Conservation (phyloP, 2,797 vertebrate genomes). For the Champsocephalus esox region DNA sequence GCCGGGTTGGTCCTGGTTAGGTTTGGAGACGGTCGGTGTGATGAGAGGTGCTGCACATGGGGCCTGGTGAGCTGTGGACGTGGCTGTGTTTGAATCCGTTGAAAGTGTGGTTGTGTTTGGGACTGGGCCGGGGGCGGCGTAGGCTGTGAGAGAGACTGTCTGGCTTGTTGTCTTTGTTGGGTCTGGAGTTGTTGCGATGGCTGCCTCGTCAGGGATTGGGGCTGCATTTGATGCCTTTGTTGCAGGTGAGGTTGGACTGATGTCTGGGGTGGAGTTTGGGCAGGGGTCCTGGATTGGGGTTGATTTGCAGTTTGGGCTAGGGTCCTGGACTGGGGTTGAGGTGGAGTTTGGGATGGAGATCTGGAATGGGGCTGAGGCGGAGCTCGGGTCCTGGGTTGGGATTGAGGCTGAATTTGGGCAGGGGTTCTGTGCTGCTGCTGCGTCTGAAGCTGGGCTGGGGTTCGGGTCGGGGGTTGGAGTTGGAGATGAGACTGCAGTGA, state of each 20-base stretch:
- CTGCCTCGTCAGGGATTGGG: slow-evolving; percentile 50
- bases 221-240: slow-evolving; percentile 41
- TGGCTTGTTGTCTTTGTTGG: slow-evolving; percentile 54
- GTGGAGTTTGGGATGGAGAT: slow-evolving; percentile 21
- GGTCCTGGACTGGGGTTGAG: slow-evolving; percentile 5
- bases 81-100: slow-evolving; percentile 52
- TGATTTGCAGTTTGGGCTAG: not conserved
- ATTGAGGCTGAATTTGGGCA: slow-evolving; percentile 17
- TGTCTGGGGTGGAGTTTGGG: slow-evolving; percentile 43
- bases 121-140: slow-evolving; percentile 49
- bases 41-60: slow-evolving; percentile 67
- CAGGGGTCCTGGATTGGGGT: slow-evolving; percentile 20
- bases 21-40: slow-evolving; percentile 83
- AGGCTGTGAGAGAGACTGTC: slow-evolving; percentile 41
- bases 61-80: slow-evolving; percentile 52
- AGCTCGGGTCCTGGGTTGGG: slow-evolving; percentile 14
- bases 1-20: slow-evolving; percentile 61
- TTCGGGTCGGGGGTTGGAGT: slow-evolving; percentile 45
- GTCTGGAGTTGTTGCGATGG: slow-evolving; percentile 48
- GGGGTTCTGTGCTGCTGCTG: slow-evolving; percentile 37
- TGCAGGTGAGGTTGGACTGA: slow-evolving; percentile 45
- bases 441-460: slow-evolving; percentile 24
- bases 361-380: slow-evolving; percentile 30
- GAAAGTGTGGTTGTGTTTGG: slow-evolving; percentile 64
- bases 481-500: slow-evolving; percentile 49